Evolutionary conservation across 2,888 invertebrate species (phyloP).

Genomic region (Crepidodera aurea): DNA sequence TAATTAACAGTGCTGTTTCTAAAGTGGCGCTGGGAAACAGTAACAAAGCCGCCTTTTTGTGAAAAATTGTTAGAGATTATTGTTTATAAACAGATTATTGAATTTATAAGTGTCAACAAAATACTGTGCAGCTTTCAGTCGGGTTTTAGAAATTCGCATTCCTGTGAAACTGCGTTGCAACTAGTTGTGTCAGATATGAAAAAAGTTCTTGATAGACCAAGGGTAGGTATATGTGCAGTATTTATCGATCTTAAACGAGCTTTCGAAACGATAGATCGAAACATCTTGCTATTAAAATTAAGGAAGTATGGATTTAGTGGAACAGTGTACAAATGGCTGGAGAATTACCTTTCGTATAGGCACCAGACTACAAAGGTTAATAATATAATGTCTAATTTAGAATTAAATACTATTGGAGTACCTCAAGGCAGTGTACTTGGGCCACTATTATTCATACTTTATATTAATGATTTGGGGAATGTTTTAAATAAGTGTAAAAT

Average conservation of each 20-base stretch:
- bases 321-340: neutral
- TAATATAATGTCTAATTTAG: neutral
- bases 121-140: no score
- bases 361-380: slow-evolving; percentile 2
- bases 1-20: no score
- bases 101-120: no score
- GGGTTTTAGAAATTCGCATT: no score
- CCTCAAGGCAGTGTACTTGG: slow-evolving; percentile 12
- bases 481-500: slow-evolving; percentile 1
- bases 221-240: slow-evolving; percentile 7
- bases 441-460: slow-evolving; percentile 1
- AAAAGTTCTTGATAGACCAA: neutral
- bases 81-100: no score
- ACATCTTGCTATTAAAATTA: neutral
- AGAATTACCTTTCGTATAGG: neutral
- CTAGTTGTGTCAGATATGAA: slow-evolving; percentile 2
- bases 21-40: no score
- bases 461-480: slow-evolving; percentile 1
- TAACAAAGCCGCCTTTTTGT: no score
- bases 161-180: no score
- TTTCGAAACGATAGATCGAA: slow-evolving; percentile 9
- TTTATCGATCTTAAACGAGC: slow-evolving; percentile 17
- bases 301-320: neutral
- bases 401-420: slow-evolving; percentile 1
- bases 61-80: no score